A percentile compares a stretch with the other conserved stretches of the same genome.
phyloP scores from a whole-genome alignment of 2,888 invertebrate species.

The Scaptomyza caliginosa region DNA sequence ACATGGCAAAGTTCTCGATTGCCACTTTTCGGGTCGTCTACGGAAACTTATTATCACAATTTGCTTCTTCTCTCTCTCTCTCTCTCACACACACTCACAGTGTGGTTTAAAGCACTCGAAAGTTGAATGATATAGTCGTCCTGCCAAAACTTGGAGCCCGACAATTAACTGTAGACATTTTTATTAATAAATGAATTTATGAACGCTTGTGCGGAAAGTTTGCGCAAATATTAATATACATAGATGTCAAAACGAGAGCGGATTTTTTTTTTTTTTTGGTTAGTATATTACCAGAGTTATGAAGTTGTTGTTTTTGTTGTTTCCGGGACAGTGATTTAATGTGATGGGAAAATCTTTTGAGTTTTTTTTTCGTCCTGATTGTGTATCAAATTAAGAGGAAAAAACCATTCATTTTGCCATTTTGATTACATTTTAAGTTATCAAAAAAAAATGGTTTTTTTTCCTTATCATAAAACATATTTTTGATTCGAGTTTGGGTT shows the following conservation, averaged over 20 bases:
- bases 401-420: too few relatives aligned
- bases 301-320: not conserved
- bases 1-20: constrained; percentile 43
- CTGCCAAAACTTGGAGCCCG: constrained; percentile 29
- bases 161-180: constrained; percentile 55
- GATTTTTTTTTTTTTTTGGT: not conserved
- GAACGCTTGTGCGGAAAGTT: not conserved
- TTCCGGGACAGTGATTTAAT: not conserved
- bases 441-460: too few relatives aligned
- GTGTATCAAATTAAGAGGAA: too few relatives aligned
- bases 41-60: constrained; percentile 50
- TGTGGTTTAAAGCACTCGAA: constrained; percentile 30
- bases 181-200: constrained; percentile 36
- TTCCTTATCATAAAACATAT: too few relatives aligned
- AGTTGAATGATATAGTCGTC: constrained; percentile 16
- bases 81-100: not conserved
- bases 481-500: too few relatives aligned
- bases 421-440: too few relatives aligned
- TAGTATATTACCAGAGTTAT: not conserved
- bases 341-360: too few relatives aligned
- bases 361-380: too few relatives aligned
- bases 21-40: constrained; percentile 46
- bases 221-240: not conserved
- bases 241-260: not conserved
- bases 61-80: not conserved